Conservation (phyloP, 2,797 vertebrate genomes). For the Ambastaia sidthimunki region DNA sequence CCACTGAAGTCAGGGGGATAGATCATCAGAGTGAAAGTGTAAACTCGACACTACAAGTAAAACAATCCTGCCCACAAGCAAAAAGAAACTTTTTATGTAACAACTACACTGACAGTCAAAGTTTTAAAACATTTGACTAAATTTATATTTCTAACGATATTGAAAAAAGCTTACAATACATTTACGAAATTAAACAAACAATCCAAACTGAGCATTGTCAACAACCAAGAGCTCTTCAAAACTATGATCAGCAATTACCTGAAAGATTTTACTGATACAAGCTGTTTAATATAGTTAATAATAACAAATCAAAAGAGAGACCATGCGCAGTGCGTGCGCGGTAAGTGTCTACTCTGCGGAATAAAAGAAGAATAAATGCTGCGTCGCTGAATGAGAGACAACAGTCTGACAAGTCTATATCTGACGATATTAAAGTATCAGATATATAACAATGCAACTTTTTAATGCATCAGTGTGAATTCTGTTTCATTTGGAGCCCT, state of each 20-base stretch:
- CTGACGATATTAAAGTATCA: background rate
- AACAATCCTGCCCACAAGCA: background rate
- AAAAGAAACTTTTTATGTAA: too few relatives aligned
- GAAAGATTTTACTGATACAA: background rate
- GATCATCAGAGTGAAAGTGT: conserved; percentile 3
- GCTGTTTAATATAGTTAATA: background rate
- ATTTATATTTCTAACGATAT: too few relatives aligned
- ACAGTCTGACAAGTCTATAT: background rate
- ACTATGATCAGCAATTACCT: background rate
- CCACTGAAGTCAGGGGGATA: background rate
- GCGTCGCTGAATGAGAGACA: too few relatives aligned
- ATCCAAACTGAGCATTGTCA: background rate
- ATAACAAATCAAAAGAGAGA: background rate
- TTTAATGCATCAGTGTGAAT: background rate
- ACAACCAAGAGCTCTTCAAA: background rate
- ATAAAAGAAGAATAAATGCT: too few relatives aligned
- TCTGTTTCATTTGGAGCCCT: background rate
- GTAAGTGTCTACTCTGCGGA: too few relatives aligned
- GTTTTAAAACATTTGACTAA: too few relatives aligned
- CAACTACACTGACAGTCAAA: too few relatives aligned
- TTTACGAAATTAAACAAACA: too few relatives aligned
- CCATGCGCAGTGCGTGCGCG: too few relatives aligned
- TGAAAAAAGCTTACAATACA: too few relatives aligned
- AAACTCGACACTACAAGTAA: background rate
- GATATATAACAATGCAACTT: background rate